A percentile compares a stretch with the other conserved stretches of the same genome.
Evolutionary conservation across 2,113 vertebrate genomes (phyloP).

Genomic region (Cebus imitator): DNA sequence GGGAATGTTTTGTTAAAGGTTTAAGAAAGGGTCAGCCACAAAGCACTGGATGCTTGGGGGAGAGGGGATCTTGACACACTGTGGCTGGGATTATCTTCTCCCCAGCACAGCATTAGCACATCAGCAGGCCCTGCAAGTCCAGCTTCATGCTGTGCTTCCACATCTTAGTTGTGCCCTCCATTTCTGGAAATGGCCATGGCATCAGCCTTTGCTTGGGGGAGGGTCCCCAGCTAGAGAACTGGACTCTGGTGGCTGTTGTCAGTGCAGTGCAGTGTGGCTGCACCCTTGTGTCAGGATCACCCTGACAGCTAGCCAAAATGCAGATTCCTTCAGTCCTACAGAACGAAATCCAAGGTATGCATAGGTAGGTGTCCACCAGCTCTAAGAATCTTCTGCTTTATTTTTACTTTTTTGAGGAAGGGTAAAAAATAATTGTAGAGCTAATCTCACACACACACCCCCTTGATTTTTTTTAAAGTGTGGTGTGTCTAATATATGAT

Average conservation of each 20-base stretch:
- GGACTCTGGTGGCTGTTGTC: background rate
- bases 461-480: background rate
- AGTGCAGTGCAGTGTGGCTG: background rate
- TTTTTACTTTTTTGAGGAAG: background rate
- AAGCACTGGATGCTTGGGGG: background rate
- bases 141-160: background rate
- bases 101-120: background rate
- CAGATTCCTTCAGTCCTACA: background rate
- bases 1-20: background rate
- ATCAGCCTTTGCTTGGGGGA: background rate
- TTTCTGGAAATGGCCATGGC: background rate
- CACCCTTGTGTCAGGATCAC: background rate
- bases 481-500: background rate
- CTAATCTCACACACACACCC: background rate
- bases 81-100: background rate
- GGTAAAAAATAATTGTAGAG: background rate
- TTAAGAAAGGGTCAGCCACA: background rate
- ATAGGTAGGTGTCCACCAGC: background rate
- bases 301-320: background rate
- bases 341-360: background rate
- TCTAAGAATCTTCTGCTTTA: background rate
- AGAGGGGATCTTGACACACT: background rate
- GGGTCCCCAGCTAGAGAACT: background rate
- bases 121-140: background rate
- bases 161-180: background rate